These are phyloP conservation scores for Tipula vernalis DNA, from an alignment of 2,888 invertebrate species.

Conservation along the genomic window DNA sequence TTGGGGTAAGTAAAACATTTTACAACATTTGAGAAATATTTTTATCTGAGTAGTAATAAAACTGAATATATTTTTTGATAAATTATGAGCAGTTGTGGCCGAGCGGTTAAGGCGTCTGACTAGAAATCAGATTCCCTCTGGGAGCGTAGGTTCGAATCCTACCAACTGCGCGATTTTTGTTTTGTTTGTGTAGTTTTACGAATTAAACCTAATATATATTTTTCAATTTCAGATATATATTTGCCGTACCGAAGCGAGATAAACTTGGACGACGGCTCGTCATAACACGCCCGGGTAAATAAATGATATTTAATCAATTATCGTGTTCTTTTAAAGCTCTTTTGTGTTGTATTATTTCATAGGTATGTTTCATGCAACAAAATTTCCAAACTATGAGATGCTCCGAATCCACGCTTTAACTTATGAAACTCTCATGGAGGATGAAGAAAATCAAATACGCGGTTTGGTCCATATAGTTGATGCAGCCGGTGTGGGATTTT, in stretches of 20 bases:
- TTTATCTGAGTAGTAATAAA: background rate
- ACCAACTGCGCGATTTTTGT: constrained; percentile 27
- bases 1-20: constrained; percentile 42
- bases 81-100: constrained; percentile 31
- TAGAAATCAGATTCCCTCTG: constrained; percentile 38
- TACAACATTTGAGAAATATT: background rate
- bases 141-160: constrained; percentile 37
- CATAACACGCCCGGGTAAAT: constrained; percentile 59
- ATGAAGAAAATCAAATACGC: constrained; percentile 66
- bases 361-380: constrained; percentile 69
- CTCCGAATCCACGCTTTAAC: constrained; percentile 62
- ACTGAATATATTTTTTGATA: background rate
- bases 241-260: constrained; percentile 67
- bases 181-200: background rate
- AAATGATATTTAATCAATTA: constrained; percentile 18
- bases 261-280: constrained; percentile 59
- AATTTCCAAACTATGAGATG: constrained; percentile 64
- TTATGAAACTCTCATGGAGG: constrained; percentile 68
- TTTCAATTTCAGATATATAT: constrained; percentile 37
- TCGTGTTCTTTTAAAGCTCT: background rate
- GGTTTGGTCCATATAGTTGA: constrained; percentile 71
- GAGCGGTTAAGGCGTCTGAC: constrained; percentile 38
- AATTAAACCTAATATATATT: too few species aligned
- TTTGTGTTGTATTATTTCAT: too few species aligned
- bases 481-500: constrained; percentile 59